Evolutionary conservation across 2,113 vertebrate species (phyloP), one percentile per base, ranked within the genome.

Genomic region (Pygoscelis adeliae): DNA sequence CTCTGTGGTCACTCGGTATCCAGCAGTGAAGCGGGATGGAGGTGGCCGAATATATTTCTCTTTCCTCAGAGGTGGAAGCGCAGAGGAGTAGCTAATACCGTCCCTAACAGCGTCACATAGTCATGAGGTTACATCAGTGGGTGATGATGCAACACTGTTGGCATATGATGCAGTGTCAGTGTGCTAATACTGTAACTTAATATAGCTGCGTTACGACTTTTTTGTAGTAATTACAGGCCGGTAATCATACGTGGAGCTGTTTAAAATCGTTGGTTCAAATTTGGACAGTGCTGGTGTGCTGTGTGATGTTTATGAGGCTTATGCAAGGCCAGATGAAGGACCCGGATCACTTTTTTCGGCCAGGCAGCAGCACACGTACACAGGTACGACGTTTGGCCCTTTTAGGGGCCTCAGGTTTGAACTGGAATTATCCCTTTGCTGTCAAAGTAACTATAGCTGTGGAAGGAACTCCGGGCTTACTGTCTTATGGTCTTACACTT

Each of bases 281-380:
- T 49, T 21, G 18, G 46, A 2, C 5, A 6, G 72, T 5, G 11
- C 66, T 32, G 53, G 13, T 16, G 40, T 9, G 0, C 13, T 8
- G 44, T 15, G 70, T 34, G 58, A 22, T 46, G 52, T 8, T 49
- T 9, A 18, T 0, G 12, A 32, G 71, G 36, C 61, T 56, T 21
- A 5, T 2, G 49, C 7, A 4, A 67, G 66, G 65, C 20, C 3
- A 12, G 83, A 2, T 3, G 56, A 34, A 40, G n/a, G 53, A 3
- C 52, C 16, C 13, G 62, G 22, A 13, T 61, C 4, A 0, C 14
- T 30, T 16, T 26, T 32, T 32, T 26, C 1, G 8, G 62, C 46
- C 14, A 22, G 29, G 10, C 34, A 21, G 79, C 38, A 15, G 32
- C 79, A 23, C 32, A 0, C 0, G 5, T 9, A 3, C 3, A 0